phyloP scores from a whole-genome alignment of 2,797 vertebrate species.

The Chelon labrosus region DNA sequence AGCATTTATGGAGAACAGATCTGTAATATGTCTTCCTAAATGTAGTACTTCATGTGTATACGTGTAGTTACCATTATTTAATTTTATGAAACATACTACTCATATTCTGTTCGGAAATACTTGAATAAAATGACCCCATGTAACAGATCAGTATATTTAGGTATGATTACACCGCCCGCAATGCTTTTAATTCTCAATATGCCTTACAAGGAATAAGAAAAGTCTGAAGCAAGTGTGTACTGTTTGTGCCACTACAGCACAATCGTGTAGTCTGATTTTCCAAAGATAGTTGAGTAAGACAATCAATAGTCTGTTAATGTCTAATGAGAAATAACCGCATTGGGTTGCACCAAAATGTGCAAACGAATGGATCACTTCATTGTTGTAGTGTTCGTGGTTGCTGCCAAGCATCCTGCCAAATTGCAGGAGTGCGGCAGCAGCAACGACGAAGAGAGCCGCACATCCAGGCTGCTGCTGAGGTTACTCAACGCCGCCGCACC shows the following conservation, averaged over 20 bases:
- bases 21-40: too few species aligned
- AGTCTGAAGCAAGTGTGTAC: neutral
- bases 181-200: neutral
- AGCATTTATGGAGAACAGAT: neutral
- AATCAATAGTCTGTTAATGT: neutral
- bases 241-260: neutral
- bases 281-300: neutral
- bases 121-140: neutral
- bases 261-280: neutral
- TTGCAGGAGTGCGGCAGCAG: neutral
- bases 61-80: too few species aligned
- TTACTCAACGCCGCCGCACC: conserved; percentile 63
- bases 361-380: neutral
- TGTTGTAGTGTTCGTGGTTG: neutral
- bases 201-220: neutral
- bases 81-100: too few species aligned
- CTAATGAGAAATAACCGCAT: neutral
- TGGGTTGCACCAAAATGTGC: too few species aligned
- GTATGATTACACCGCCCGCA: too few species aligned
- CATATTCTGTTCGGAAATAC: neutral
- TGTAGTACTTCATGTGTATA: too few species aligned
- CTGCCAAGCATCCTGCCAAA: conserved; percentile 18
- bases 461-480: conserved; percentile 36
- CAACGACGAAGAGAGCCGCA: conserved; percentile 11
- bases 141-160: too few species aligned